Conservation (phyloP, 2,888 invertebrate genomes). For the Thysanoteuthis rhombus region DNA sequence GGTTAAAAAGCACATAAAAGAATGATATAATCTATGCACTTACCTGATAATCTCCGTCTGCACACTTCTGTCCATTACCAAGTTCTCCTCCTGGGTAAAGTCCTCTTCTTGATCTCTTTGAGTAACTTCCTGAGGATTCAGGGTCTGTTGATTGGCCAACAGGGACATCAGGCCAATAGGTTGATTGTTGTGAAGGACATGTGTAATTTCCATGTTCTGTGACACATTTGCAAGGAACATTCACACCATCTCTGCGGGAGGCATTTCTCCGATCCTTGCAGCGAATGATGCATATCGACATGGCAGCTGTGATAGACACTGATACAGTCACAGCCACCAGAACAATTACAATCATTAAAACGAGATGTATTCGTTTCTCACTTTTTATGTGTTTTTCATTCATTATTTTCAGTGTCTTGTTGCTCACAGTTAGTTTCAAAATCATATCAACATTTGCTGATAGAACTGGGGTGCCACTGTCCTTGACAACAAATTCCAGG, state of each 20-base stretch:
- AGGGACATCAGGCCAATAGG: conserved; percentile 12
- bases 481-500: not conserved
- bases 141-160: not conserved
- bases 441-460: not conserved
- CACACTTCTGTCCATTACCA: not conserved
- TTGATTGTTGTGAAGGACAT: not conserved
- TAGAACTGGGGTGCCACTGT: not conserved
- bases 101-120: not conserved
- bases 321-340: not conserved
- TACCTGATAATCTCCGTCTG: not conserved
- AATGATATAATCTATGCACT: not conserved
- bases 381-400: not conserved
- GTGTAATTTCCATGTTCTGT: not conserved
- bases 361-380: not conserved
- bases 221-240: not conserved
- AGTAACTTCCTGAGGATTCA: conserved; percentile 12
- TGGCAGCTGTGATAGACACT: not conserved
- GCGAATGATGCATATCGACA: not conserved
- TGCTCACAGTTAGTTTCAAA: not conserved
- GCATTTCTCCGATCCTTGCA: not conserved
- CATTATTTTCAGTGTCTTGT: not conserved
- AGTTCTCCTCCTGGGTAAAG: not conserved
- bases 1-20: not conserved
- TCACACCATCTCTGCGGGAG: not conserved
- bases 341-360: not conserved